Evolutionary conservation across 2,113 vertebrate genomes (phyloP).

Genomic region (Clupea harengus): DNA sequence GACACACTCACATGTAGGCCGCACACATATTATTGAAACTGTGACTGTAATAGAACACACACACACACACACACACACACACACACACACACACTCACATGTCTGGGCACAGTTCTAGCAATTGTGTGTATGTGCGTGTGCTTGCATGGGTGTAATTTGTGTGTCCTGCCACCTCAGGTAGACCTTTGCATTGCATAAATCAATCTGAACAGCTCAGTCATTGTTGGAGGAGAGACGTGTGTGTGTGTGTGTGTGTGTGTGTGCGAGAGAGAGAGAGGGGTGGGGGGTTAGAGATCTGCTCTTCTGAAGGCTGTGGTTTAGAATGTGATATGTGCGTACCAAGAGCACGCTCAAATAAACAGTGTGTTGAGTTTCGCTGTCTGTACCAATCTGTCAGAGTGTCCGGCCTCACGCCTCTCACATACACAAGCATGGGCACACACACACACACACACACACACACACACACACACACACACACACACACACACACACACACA

Average conservation of each 20-base stretch:
- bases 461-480: not conserved
- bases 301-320: conserved; percentile 58
- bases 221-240: conserved; percentile 55
- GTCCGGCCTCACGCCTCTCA: conserved; percentile 1
- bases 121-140: conserved; percentile 2
- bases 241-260: not conserved
- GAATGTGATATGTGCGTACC: conserved; percentile 59
- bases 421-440: not conserved
- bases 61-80: conserved; percentile 13
- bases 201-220: conserved; percentile 54
- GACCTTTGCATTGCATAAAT: conserved; percentile 56
- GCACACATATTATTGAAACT: not conserved
- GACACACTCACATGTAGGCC: not conserved
- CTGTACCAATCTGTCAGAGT: conserved; percentile 66
- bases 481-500: conserved; percentile 4
- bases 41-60: conserved; percentile 16
- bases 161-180: conserved; percentile 30
- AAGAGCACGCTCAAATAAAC: conserved; percentile 69
- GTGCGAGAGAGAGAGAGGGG: not conserved
- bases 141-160: conserved; percentile 45
- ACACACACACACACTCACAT: conserved; percentile 4
- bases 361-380: conserved; percentile 62
- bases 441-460: not conserved
- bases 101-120: too few species aligned
- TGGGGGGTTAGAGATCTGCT: not conserved